Conservation (phyloP, 2,888 invertebrate genomes). For the Orthosia cruda region DNA sequence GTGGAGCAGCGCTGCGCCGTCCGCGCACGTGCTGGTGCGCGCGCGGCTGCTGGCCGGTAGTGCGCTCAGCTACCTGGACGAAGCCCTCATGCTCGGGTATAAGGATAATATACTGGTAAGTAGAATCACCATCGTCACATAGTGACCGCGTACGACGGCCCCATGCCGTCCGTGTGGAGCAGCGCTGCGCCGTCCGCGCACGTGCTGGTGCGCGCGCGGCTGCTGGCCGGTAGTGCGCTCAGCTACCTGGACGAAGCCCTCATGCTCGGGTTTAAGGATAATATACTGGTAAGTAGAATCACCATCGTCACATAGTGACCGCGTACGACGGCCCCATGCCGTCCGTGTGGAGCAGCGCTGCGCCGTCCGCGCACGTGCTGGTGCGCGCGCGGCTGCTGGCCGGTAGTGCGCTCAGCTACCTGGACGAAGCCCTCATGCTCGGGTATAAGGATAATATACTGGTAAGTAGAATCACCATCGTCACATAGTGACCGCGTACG, state of each 20-base stretch:
- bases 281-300: conserved; percentile 78
- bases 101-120: conserved; percentile 83
- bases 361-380: conserved; percentile 92
- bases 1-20: conserved; percentile 93
- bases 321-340: conserved; percentile 94
- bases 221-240: conserved; percentile 93
- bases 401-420: conserved; percentile 90
- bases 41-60: conserved; percentile 93
- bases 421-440: conserved; percentile 83
- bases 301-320: conserved; percentile 93
- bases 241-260: conserved; percentile 87
- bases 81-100: conserved; percentile 70
- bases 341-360: conserved; percentile 92
- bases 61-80: conserved; percentile 91
- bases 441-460: conserved; percentile 77
- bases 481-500: conserved; percentile 96
- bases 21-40: conserved; percentile 92
- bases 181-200: conserved; percentile 90
- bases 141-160: conserved; percentile 95
- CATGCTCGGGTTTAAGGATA: conserved; percentile 72
- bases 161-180: conserved; percentile 93
- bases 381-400: conserved; percentile 93
- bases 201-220: conserved; percentile 92
- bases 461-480: conserved; percentile 72
- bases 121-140: conserved; percentile 83